Evolutionary conservation across 2,113 vertebrate genomes (phyloP).

Genomic region (Ranitomeya imitator): DNA sequence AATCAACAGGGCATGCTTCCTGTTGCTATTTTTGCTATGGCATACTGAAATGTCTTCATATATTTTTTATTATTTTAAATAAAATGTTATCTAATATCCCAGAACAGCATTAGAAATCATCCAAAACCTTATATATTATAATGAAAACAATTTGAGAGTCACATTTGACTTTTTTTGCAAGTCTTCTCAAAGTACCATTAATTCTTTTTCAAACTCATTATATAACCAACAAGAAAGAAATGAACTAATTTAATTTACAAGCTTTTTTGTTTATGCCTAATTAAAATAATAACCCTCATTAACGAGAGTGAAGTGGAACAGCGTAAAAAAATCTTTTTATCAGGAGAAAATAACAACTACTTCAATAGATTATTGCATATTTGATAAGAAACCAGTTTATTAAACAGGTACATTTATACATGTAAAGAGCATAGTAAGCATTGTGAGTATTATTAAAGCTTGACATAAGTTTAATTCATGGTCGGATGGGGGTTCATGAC

Average conservation of each 20-base stretch:
- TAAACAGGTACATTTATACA: background rate
- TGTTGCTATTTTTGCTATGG: no score
- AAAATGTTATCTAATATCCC: no score
- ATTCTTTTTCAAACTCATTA: constrained; percentile 30
- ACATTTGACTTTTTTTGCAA: background rate
- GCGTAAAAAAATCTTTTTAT: constrained; percentile 61
- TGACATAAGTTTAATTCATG: no score
- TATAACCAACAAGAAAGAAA: constrained; percentile 10
- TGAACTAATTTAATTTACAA: constrained; percentile 52
- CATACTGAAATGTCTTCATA: no score
- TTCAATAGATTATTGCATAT: constrained; percentile 63
- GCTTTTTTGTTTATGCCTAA: constrained; percentile 56
- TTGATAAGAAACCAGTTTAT: constrained; percentile 60
- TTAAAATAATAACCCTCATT: constrained; percentile 64
- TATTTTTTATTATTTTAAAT: no score
- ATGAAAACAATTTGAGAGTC: background rate
- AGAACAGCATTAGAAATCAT: no score
- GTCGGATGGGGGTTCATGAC: no score
- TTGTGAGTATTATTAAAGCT: background rate
- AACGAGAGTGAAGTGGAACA: constrained; percentile 60
- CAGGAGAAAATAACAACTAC: constrained; percentile 63
- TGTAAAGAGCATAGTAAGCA: background rate
- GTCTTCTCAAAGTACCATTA: constrained; percentile 1
- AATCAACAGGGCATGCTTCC: no score
- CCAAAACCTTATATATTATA: background rate